These are phyloP conservation scores for Mellivora capensis DNA, from an alignment of 2,113 vertebrate genomes.

Conservation along the genomic window DNA sequence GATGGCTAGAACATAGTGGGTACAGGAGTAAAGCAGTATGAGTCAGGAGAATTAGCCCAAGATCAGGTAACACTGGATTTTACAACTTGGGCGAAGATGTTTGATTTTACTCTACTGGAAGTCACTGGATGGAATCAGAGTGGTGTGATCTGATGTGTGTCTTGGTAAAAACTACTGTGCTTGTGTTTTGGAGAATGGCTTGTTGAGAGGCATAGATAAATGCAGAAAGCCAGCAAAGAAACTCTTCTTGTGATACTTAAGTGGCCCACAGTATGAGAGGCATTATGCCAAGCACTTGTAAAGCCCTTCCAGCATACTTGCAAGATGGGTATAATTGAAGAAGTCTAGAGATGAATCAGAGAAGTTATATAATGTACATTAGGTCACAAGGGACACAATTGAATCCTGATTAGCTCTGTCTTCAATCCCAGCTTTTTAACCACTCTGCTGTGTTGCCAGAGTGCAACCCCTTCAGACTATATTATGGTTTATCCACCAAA, in stretches of 20 bases:
- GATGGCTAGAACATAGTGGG: background rate
- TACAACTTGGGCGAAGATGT: background rate
- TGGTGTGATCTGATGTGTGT: background rate
- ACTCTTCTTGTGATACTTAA: background rate
- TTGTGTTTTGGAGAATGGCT: background rate
- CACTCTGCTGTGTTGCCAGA: background rate
- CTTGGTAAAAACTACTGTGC: background rate
- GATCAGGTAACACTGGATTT: background rate
- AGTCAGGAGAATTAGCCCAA: background rate
- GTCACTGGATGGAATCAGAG: background rate
- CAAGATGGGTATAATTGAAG: background rate
- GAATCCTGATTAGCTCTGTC: background rate
- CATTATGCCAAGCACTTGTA: background rate
- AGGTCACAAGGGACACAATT: background rate
- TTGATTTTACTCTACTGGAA: background rate
- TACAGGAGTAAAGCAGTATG: background rate
- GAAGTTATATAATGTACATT: background rate
- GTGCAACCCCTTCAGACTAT: background rate
- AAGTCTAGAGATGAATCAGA: background rate
- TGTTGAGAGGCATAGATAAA: background rate
- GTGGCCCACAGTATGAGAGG: too few relatives aligned
- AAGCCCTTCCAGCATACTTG: background rate
- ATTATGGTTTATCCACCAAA: background rate
- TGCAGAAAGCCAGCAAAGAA: background rate
- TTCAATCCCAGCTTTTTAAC: background rate